A percentile compares a stretch with the other conserved stretches of the same genome.
Conservation (phyloP, 2,888 invertebrate species). For the Dioctria linearis region DNA sequence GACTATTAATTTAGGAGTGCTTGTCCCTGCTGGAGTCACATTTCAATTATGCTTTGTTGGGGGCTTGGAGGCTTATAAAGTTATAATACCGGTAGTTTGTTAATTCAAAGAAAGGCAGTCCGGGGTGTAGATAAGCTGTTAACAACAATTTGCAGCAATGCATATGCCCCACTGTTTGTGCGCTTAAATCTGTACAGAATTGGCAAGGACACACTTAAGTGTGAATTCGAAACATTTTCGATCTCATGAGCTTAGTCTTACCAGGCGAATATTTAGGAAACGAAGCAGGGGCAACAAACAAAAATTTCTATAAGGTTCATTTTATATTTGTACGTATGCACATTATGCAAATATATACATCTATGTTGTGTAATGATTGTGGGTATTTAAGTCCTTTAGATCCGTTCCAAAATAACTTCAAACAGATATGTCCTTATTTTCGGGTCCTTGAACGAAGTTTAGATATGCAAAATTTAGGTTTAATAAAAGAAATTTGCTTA, state of each 20-base stretch:
- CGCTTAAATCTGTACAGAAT: slow-evolving; percentile 3
- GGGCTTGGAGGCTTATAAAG: not conserved
- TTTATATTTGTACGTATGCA: too few species aligned
- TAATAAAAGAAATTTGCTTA: too few species aligned
- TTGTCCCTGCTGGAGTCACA: not conserved
- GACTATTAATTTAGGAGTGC: not conserved
- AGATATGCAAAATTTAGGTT: too few species aligned
- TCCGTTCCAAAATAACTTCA: too few species aligned
- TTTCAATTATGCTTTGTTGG: not conserved
- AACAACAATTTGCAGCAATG: slow-evolving; percentile 21
- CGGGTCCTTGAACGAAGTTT: too few species aligned
- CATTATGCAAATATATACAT: too few species aligned
- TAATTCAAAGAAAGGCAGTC: not conserved
- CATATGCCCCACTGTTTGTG: slow-evolving; percentile 24
- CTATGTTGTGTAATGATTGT: too few species aligned
- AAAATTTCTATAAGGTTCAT: too few species aligned
- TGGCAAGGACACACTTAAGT: slow-evolving; percentile 6
- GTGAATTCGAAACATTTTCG: not conserved
- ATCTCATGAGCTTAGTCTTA: not conserved
- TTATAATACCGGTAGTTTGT: slow-evolving; percentile 16
- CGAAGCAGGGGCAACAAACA: too few species aligned
- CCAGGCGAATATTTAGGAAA: too few species aligned
- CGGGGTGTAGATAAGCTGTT: slow-evolving; percentile 15
- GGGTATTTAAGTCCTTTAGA: too few species aligned
- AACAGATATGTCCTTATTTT: too few species aligned